Evolutionary conservation across 2,113 vertebrate species (phyloP).

Genomic region (Chascanopsetta lugubris): DNA sequence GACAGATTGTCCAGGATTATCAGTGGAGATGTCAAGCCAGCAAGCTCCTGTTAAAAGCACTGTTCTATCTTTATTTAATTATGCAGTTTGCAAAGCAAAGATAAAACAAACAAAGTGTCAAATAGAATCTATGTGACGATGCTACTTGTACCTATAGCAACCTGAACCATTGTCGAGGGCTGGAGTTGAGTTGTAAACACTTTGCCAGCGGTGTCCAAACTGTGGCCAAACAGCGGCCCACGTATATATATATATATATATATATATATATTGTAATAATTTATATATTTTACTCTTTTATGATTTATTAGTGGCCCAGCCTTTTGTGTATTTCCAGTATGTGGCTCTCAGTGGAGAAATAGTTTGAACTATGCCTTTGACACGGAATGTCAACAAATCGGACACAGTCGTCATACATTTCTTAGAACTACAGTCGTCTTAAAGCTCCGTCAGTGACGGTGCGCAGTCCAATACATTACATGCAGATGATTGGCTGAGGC

Average conservation of each 20-base stretch:
- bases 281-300: no score
- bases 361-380: constrained; percentile 34
- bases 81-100: constrained; percentile 8
- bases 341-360: no score
- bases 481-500: constrained; percentile 33
- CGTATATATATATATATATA: no score
- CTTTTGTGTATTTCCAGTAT: no score
- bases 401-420: background rate
- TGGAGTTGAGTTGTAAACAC: background rate
- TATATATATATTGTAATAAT: no score
- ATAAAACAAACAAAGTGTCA: constrained; percentile 20
- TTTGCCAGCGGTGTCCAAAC: no score
- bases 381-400: constrained; percentile 3
- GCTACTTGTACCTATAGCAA: constrained; percentile 8
- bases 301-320: no score
- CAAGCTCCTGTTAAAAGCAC: background rate
- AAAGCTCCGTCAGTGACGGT: constrained; percentile 14
- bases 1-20: no score
- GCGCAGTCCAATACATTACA: constrained; percentile 3
- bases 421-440: constrained; percentile 1
- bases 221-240: no score
- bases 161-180: background rate
- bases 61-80: background rate
- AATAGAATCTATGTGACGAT: constrained; percentile 10
- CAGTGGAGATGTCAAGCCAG: background rate